Evolutionary conservation across 2,797 vertebrate species (phyloP), one percentile per base, ranked within the genome.

Genomic region (Myioborus melanocephalus): DNA sequence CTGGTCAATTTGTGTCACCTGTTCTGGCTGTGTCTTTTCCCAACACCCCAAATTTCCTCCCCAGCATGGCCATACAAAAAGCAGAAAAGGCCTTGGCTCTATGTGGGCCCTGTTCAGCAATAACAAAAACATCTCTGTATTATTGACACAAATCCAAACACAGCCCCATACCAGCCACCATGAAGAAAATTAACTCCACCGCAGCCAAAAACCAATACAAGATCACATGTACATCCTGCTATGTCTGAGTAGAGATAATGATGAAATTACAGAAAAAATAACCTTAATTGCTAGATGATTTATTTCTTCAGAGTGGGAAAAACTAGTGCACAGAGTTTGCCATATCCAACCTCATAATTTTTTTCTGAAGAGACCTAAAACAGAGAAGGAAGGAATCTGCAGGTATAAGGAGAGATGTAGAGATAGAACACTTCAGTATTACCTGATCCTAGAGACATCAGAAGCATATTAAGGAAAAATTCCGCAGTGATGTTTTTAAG

Each of bases 1-100:
- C 5, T 32, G n/a, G 34, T 16, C 60, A 73, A 5, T 39, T 19
- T 22, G 77, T 12, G 18, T 60, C 46, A 19, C 61, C 47, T 53
- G 9, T 19, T 4, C 39, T 34, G 20, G 44, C 28, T 46, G 17
- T 35, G 26, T 16, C 32, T 68, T 13, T 15, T 47, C 32, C 14
- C 61, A 73, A 1, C 14, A 61, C 3, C 8, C 53, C 15, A 13
- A 49, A 1, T 3, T 43, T 28, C 16, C 23, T 61, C 3, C 2
- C 22, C 47, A 17, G 0, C 0, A 0, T 47, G 41, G 18, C 30
- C 0, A 0, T 23, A 49, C 0, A 0, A 21, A 43, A 68, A 69
- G 21, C 12, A 75, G 49, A 27, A 60, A 32, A 75, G 15, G 35
- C 47, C 22, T 68, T 55, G 60, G 18, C 5, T 81, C 26, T 66